Conservation (phyloP, 1,140 invertebrate species). For the Hypothenemus hampei region DNA sequence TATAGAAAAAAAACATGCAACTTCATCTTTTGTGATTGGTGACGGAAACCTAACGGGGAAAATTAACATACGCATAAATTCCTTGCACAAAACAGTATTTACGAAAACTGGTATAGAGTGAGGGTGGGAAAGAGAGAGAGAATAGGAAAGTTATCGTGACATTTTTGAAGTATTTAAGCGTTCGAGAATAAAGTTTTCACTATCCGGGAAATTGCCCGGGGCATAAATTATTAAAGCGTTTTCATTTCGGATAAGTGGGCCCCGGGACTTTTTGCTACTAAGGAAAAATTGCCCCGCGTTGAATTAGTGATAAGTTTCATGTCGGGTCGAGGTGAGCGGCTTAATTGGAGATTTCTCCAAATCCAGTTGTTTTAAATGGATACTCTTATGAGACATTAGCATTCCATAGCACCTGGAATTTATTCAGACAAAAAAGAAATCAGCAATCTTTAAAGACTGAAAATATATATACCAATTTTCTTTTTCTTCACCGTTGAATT, state of each 20-base stretch:
- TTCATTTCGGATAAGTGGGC: slow-evolving; percentile 23
- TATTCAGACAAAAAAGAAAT: slow-evolving; percentile 1
- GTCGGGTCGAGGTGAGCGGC: slow-evolving; percentile 22
- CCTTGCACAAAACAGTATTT: too few relatives aligned
- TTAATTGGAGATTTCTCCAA: slow-evolving; percentile 24
- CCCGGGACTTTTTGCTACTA: slow-evolving; percentile 16
- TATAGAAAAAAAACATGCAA: slow-evolving; percentile 21
- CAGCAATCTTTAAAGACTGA: too few relatives aligned
- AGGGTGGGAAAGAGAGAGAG: too few relatives aligned
- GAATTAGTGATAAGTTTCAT: slow-evolving; percentile 25
- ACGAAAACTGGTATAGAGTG: too few relatives aligned
- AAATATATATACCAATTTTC: too few relatives aligned
- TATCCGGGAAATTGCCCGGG: slow-evolving; percentile 2
- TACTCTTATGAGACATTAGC: slow-evolving; percentile 19
- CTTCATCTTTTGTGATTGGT: slow-evolving; percentile 11
- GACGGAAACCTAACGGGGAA: too few relatives aligned
- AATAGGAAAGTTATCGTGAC: too few relatives aligned
- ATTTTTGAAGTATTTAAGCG: slow-evolving; percentile 1
- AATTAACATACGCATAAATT: too few relatives aligned
- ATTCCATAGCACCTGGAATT: slow-evolving; percentile 4
- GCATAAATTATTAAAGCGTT: slow-evolving; percentile 17
- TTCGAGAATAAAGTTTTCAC: slow-evolving; percentile 5
- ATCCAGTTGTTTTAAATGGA: slow-evolving; percentile 23
- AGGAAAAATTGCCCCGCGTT: slow-evolving; percentile 18
- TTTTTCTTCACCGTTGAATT: too few relatives aligned